Percentiles rank a stretch among this genome's conserved stretches.
phyloP scores from a whole-genome alignment of 2,888 invertebrate genomes.

The Coleophora deauratella region DNA sequence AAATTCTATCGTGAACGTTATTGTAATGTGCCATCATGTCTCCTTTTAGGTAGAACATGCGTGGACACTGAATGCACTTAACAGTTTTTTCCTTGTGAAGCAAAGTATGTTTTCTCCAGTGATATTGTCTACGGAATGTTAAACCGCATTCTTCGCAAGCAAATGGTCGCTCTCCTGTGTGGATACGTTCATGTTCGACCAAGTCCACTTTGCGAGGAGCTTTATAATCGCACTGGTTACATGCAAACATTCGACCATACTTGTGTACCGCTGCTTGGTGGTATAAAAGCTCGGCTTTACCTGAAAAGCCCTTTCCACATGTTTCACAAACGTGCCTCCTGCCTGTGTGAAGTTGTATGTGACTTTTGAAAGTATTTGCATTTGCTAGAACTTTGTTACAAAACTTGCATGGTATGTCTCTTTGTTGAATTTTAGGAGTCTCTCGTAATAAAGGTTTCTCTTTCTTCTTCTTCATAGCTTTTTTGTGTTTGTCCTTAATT shows the following conservation, averaged over 20 bases:
- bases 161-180: constrained; percentile 56
- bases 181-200: constrained; percentile 49
- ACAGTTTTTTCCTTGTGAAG: constrained; percentile 47
- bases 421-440: constrained; percentile 5
- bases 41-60: constrained; percentile 36
- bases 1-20: constrained; percentile 46
- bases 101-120: constrained; percentile 50
- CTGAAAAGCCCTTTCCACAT: constrained; percentile 53
- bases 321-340: constrained; percentile 52
- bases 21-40: constrained; percentile 49
- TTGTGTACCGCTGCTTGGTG: constrained; percentile 46
- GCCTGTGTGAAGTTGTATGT: constrained; percentile 50
- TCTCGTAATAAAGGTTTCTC: constrained; percentile 8
- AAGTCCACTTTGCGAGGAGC: constrained; percentile 40
- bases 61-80: constrained; percentile 46
- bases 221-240: constrained; percentile 47
- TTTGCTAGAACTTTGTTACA: constrained; percentile 45
- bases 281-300: constrained; percentile 32
- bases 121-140: constrained; percentile 47
- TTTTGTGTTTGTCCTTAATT: background rate
- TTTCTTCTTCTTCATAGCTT: constrained; percentile 1
- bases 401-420: constrained; percentile 35
- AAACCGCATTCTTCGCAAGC: constrained; percentile 57
- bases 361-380: constrained; percentile 36
- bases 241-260: constrained; percentile 41